Evolutionary conservation across 2,113 vertebrate genomes (phyloP).

Genomic region (Psittacus erithacus): DNA sequence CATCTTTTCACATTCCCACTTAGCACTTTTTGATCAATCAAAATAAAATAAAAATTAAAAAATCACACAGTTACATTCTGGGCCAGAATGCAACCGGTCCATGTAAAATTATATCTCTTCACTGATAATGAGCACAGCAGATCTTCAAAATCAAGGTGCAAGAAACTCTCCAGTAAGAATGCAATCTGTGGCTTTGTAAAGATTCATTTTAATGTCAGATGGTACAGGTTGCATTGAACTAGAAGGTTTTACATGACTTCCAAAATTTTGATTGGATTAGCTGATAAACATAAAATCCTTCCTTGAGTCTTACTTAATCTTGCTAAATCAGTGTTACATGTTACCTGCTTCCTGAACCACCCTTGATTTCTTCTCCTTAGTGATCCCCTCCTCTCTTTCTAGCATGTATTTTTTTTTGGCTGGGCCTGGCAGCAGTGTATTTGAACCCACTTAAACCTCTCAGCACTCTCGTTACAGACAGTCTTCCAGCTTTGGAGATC

Average conservation of each 20-base stretch:
- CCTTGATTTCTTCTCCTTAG: background rate
- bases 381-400: background rate
- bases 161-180: background rate
- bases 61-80: background rate
- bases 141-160: background rate
- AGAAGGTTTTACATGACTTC: background rate
- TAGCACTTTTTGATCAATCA: background rate
- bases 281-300: background rate
- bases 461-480: background rate
- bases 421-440: background rate
- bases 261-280: background rate
- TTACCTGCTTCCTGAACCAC: background rate
- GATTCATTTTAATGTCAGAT: background rate
- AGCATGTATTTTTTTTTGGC: background rate
- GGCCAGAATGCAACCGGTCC: background rate
- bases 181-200: background rate
- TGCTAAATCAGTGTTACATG: background rate
- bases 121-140: background rate
- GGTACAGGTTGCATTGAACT: background rate
- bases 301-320: background rate
- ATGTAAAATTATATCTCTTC: background rate
- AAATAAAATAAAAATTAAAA: background rate
- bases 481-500: background rate
- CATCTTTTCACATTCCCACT: background rate
- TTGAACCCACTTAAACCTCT: conserved; percentile 18